Percentiles rank a stretch among this genome's conserved stretches.
Evolutionary conservation across 2,113 vertebrate species (phyloP).

Genomic region (Passer montanus): DNA sequence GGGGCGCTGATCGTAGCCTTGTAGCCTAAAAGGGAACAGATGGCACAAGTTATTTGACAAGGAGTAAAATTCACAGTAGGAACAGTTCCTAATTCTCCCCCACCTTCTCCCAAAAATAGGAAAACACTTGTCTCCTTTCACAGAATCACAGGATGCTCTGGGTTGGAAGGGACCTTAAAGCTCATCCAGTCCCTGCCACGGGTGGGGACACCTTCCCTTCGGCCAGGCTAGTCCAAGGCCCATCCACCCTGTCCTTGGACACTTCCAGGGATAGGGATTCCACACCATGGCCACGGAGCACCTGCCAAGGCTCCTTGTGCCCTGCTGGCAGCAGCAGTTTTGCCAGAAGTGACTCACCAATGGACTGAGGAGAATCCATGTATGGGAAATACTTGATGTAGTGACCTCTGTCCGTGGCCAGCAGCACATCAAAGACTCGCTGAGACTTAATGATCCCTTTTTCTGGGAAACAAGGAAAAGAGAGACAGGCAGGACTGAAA

Average conservation of each 20-base stretch:
- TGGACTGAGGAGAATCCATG: constrained; percentile 88
- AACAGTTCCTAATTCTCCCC: background rate
- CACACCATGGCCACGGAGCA: background rate
- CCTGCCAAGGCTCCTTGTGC: background rate
- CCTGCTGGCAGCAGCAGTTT: background rate
- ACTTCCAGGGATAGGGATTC: background rate
- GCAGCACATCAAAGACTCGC: constrained; percentile 80
- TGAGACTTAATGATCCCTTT: constrained; percentile 86
- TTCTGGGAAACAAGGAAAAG: constrained; percentile 70
- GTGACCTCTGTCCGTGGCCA: constrained; percentile 86
- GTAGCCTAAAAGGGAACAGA: constrained; percentile 74
- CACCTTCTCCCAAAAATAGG: background rate
- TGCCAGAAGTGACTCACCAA: constrained; percentile 72
- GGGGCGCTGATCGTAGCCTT: constrained; percentile 92
- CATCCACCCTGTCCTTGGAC: background rate
- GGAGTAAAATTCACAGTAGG: background rate
- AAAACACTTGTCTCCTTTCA: background rate
- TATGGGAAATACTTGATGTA: constrained; percentile 85
- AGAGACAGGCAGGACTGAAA: background rate
- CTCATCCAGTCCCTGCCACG: background rate
- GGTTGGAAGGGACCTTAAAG: background rate
- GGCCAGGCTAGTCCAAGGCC: background rate
- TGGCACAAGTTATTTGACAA: background rate
- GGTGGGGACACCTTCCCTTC: background rate
- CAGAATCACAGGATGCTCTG: background rate